A percentile compares a stretch with the other conserved stretches of the same genome.
Conservation (phyloP, 2,888 invertebrate genomes). For the Oscheius myriophilus region DNA sequence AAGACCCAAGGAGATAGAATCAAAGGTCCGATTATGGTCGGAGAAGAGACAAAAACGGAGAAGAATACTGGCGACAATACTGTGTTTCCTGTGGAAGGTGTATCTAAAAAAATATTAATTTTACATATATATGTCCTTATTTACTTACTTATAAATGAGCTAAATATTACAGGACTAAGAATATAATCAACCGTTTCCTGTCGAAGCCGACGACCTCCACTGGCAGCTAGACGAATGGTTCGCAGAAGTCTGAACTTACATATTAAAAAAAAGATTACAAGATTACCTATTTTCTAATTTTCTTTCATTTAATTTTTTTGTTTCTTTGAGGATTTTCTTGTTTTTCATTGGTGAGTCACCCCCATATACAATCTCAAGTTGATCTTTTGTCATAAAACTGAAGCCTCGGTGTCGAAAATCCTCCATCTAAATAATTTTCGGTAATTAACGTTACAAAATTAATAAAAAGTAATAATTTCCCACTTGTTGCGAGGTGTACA, state of each 20-base stretch:
- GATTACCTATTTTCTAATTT: too few relatives aligned
- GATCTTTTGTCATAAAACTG: too few relatives aligned
- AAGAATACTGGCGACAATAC: neutral
- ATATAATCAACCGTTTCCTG: neutral
- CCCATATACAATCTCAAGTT: too few relatives aligned
- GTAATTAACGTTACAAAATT: too few relatives aligned
- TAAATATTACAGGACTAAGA: neutral
- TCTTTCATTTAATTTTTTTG: too few relatives aligned
- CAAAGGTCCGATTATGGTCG: neutral
- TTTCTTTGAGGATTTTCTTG: too few relatives aligned
- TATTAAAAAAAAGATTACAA: too few relatives aligned
- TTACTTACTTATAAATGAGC: neutral
- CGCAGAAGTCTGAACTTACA: neutral
- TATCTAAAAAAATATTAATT: neutral
- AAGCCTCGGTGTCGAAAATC: too few relatives aligned
- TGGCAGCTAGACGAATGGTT: neutral
- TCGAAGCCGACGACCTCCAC: neutral
- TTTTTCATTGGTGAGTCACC: too few relatives aligned
- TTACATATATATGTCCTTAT: neutral
- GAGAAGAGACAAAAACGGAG: neutral
- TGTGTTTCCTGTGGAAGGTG: neutral
- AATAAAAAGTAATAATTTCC: too few relatives aligned
- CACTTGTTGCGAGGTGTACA: too few relatives aligned
- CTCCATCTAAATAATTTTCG: too few relatives aligned
- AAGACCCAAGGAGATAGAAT: constrained; percentile 1